phyloP scores from a whole-genome alignment of 1,140 invertebrate species.

The Diploscapter pachys region DNA sequence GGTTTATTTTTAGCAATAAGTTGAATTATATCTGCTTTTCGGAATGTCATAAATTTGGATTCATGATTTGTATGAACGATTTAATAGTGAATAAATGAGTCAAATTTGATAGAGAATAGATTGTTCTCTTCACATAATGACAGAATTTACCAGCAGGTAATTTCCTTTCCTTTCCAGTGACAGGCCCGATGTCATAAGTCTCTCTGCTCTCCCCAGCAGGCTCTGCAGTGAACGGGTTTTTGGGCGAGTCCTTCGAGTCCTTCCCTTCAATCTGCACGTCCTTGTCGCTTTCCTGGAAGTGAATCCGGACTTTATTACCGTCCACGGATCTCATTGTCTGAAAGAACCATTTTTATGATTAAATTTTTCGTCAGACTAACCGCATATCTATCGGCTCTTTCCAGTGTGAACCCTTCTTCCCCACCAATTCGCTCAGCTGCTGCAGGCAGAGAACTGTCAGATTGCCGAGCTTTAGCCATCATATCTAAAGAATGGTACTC shows the following conservation, averaged over 20 bases:
- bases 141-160: no score
- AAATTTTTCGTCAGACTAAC: not conserved
- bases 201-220: not conserved
- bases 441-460: no score
- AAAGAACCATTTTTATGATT: conserved; percentile 3
- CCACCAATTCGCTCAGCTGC: conserved; percentile 11
- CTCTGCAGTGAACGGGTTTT: conserved; percentile 9
- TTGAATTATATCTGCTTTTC: no score
- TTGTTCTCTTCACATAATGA: no score
- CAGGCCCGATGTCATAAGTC: no score
- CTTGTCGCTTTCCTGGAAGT: conserved; percentile 20
- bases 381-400: conserved; percentile 21
- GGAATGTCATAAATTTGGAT: no score
- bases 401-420: conserved; percentile 11
- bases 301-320: not conserved
- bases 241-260: conserved; percentile 8
- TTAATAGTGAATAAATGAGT: no score
- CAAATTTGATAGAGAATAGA: no score
- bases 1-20: no score
- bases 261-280: conserved; percentile 15
- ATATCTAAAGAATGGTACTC: conserved; percentile 7
- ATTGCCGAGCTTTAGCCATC: no score
- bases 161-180: no score
- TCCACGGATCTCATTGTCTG: not conserved
- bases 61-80: no score